Base-by-base conservation (phyloP, 2,888 invertebrate species). In the Helleia helle region DNA sequence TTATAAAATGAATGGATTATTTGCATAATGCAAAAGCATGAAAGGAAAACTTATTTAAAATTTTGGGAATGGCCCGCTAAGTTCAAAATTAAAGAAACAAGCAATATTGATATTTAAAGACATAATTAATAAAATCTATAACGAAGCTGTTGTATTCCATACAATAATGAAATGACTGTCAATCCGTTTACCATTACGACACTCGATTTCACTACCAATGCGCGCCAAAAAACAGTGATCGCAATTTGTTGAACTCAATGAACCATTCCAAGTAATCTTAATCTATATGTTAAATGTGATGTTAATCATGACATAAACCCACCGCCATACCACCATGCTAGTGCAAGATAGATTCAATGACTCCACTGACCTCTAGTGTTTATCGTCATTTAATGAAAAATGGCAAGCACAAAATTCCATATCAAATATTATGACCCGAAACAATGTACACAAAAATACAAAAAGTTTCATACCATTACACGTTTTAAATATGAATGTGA, bases 301-400 rank as follows among this genome's bases (percentile, higher is more conserved):
- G 73, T 77, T 80, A 80, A 71, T 67, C 55, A 73, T 67, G 56
- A 75, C 80, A 81, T 81, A 80, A 83, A 81, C 81, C 83, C 83
- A 83, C 80, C 80, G 65, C 76, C 72, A 56, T 63, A 67, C 71
- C 72, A 74, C 53, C 71, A 75, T 76, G 74, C 73, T 56, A 60
- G 65, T 71, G 72, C 71, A 67, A 8, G n/a, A n/a, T 34, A 13
- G 40, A 24, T 17, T 40, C 42, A 39, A 42, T 41, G 38, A 34
- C 24, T 28, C 36, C 27, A 44, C 38, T 38, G 30, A 38, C 28
- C 27, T 8, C 22, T 34, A 31, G 24, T 15, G 15, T 30, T 36
- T 30, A 2, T 12, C 11, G 25, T 15, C 24, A 29, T 22, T 24
- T 13, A 9, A 24, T 24, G 14, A 14, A 39, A 14, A 39, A 30